Conservation (phyloP, 2,888 invertebrate species). For the Oscheius sp. region DNA sequence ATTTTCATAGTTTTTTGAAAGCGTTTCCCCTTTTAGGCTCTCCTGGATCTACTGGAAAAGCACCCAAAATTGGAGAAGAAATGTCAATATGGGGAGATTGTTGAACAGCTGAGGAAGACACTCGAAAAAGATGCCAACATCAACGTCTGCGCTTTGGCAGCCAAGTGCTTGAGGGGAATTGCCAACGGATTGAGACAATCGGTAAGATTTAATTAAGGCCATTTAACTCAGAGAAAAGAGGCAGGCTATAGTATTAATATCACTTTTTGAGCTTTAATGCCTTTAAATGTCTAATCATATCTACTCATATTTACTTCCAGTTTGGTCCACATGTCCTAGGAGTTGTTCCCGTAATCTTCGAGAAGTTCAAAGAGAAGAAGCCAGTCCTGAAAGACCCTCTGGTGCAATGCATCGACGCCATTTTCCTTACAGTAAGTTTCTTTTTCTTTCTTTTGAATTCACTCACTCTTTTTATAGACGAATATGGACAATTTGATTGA, state of each 20-base stretch:
- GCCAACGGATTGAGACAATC: slow-evolving; percentile 86
- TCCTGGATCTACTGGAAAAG: slow-evolving; percentile 74
- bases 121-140: slow-evolving; percentile 94
- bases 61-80: slow-evolving; percentile 83
- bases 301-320: slow-evolving; percentile 11
- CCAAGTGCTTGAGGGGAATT: slow-evolving; percentile 82
- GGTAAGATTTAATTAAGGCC: too few relatives aligned
- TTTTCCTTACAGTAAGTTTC: slow-evolving; percentile 74
- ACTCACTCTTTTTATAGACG: slow-evolving; percentile 76
- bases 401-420: slow-evolving; percentile 88
- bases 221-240: too few relatives aligned
- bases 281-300: too few relatives aligned
- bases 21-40: slow-evolving; percentile 79
- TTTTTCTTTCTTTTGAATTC: neutral
- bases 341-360: slow-evolving; percentile 76
- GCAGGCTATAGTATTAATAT: too few relatives aligned
- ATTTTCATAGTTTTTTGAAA: neutral
- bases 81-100: slow-evolving; percentile 90
- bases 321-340: slow-evolving; percentile 69
- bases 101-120: slow-evolving; percentile 86
- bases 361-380: slow-evolving; percentile 98
- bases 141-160: slow-evolving; percentile 86
- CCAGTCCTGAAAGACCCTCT: slow-evolving; percentile 85
- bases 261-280: too few relatives aligned
- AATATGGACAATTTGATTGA: slow-evolving; percentile 76